Conservation (phyloP, 2,797 vertebrate species). For the Eulemur rubriventer region DNA sequence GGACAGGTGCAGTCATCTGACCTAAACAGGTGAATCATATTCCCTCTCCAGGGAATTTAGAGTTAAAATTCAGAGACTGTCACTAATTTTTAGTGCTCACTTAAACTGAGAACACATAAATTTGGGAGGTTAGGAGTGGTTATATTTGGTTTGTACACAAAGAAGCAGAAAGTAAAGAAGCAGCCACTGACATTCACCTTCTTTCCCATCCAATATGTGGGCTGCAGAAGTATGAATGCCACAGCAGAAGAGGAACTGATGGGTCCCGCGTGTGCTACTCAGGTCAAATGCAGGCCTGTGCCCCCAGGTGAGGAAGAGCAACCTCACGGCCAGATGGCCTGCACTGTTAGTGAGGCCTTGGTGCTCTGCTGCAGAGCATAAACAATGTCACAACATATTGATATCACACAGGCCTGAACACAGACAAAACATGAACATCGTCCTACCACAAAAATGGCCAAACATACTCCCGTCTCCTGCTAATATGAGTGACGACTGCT, state of each 20-base stretch:
- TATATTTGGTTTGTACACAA: background rate
- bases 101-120: background rate
- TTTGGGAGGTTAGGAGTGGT: background rate
- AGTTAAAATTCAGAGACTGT: background rate
- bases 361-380: background rate
- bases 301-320: background rate
- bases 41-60: background rate
- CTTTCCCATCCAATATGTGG: background rate
- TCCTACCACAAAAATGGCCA: background rate
- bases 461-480: background rate
- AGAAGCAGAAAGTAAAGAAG: background rate
- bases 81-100: background rate
- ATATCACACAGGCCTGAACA: background rate
- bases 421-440: background rate
- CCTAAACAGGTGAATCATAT: background rate
- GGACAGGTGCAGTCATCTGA: background rate
- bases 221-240: background rate
- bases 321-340: background rate
- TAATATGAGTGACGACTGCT: background rate
- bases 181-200: background rate
- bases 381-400: background rate
- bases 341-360: background rate
- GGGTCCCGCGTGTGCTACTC: background rate
- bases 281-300: accelerated
- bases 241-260: background rate